Base-by-base conservation (phyloP, 2,888 invertebrate genomes). In the Phyllotreta cruciferae region DNA sequence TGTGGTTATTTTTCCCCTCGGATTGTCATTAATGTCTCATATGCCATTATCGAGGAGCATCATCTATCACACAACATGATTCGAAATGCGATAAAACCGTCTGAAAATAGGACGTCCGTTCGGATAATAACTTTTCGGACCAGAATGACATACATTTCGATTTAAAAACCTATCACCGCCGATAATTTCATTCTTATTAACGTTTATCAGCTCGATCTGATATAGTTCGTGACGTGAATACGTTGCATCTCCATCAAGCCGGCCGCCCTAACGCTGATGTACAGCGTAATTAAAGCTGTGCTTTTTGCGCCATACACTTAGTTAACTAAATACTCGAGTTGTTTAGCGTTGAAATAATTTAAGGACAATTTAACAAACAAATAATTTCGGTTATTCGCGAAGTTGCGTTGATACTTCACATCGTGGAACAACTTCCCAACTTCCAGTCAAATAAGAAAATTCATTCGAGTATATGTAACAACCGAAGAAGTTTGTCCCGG, bases 81-180 rank as follows among this genome's bases (percentile, higher is more conserved):
- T 54, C 37, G 34, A 37, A 8, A 60, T 53, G 14, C 45, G 61
- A 66, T 62, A 60, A 60, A 56, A 66, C 62, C 65, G 60, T 60
- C 14, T 34, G 39, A 47, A 56, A 58, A 53, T 60, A 41, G 58
- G 24, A 39, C 58, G 60, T 65, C 64, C 57, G 52, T 34, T 56
- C 54, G 47, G 60, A 56, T 64, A 60, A 56, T 44, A 58, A 53
- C 54, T 66, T 66, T 62, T 66, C 60, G 58, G 62, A 62, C 58
- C 56, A 55, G 24, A 24, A 24, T 24, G 66, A 63, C 64, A 63
- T 61, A 56, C 63, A 63, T 62, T 60, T 58, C 54, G 68, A 73
- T 73, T 73, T 71, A 73, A 75, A 73, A 75, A 75, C 75, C 71
- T 75, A 77, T 77, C 75, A 76, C 71, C 72, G 74, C 76, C 75